Conservation (phyloP, 53 echinoderm and acorn worm genomes). For the Luidia sarsii region DNA sequence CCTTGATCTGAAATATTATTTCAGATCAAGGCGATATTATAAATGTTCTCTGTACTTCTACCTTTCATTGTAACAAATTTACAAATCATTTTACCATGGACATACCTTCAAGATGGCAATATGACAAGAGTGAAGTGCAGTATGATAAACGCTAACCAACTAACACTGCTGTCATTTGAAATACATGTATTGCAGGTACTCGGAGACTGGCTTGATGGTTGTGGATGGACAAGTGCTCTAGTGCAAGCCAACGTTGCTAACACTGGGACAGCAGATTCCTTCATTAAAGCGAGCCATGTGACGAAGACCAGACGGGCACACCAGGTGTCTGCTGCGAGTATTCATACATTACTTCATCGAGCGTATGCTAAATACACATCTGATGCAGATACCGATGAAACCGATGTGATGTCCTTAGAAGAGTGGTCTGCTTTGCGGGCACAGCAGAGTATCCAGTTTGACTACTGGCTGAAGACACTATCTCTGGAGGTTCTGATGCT, state of each 20-base stretch:
- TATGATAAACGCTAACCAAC: too few species aligned
- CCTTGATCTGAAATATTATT: too few species aligned
- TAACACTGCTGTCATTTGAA: too few species aligned
- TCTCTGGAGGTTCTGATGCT: slow-evolving; percentile 35
- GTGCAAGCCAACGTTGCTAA: slow-evolving; percentile 51
- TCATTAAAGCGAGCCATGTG: slow-evolving; percentile 51
- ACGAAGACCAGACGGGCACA: slow-evolving; percentile 55
- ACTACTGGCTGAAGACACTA: slow-evolving; percentile 34
- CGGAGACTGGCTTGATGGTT: slow-evolving; percentile 52
- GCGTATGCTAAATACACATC: slow-evolving; percentile 42
- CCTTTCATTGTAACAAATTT: too few species aligned
- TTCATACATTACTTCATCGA: slow-evolving; percentile 8
- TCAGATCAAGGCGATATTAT: too few species aligned
- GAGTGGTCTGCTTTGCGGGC: slow-evolving; percentile 32
- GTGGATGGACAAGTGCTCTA: slow-evolving; percentile 58
- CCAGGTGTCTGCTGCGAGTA: slow-evolving; percentile 57
- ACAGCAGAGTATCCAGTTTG: slow-evolving; percentile 7
- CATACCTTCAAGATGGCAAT: slow-evolving; percentile 4
- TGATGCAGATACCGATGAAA: neutral
- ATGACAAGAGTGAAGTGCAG: too few species aligned
- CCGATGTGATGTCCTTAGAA: neutral
- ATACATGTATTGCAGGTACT: too few species aligned
- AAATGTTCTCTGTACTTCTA: too few species aligned
- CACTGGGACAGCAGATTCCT: slow-evolving; percentile 34
- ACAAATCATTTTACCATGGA: too few species aligned